Conservation (phyloP, 2,113 vertebrate species). For the Sarotherodon lohbergeri region DNA sequence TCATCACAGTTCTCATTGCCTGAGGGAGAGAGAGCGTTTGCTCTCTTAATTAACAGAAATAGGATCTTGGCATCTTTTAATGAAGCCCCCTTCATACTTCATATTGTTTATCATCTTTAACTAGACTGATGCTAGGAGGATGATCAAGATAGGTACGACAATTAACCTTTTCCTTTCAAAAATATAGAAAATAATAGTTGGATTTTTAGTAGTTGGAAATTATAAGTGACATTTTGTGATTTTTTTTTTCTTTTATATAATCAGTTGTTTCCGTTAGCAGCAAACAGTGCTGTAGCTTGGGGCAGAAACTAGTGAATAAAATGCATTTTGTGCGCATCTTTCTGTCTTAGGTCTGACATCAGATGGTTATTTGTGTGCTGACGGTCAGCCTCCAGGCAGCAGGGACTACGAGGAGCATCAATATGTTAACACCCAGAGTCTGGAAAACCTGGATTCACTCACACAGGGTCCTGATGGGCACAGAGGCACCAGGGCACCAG, state of each 20-base stretch:
- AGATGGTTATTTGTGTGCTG: slow-evolving; percentile 88
- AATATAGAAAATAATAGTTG: not conserved
- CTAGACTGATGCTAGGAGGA: not conserved
- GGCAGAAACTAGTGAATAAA: not conserved
- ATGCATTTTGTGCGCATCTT: not conserved
- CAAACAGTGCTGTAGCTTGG: not conserved
- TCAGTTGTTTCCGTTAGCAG: not conserved
- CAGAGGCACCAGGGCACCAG: slow-evolving; percentile 28
- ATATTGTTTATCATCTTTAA: not conserved
- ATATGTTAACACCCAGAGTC: slow-evolving; percentile 90
- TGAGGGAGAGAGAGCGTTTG: not conserved
- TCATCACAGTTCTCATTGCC: not conserved
- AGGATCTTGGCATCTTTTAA: not conserved
- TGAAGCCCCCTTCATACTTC: not conserved
- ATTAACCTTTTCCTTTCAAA: not conserved
- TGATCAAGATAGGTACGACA: not conserved
- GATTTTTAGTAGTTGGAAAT: not conserved
- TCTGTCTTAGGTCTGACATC: slow-evolving; percentile 57
- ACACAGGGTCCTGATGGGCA: slow-evolving; percentile 11
- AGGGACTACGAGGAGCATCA: slow-evolving; percentile 90
- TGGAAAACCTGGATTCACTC: slow-evolving; percentile 71
- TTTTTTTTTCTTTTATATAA: not conserved
- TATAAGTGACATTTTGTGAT: not conserved
- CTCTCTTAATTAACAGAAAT: not conserved
- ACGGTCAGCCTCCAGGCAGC: slow-evolving; percentile 69